Conservation (phyloP, 2,888 invertebrate species). For the Andrena bicolor region DNA sequence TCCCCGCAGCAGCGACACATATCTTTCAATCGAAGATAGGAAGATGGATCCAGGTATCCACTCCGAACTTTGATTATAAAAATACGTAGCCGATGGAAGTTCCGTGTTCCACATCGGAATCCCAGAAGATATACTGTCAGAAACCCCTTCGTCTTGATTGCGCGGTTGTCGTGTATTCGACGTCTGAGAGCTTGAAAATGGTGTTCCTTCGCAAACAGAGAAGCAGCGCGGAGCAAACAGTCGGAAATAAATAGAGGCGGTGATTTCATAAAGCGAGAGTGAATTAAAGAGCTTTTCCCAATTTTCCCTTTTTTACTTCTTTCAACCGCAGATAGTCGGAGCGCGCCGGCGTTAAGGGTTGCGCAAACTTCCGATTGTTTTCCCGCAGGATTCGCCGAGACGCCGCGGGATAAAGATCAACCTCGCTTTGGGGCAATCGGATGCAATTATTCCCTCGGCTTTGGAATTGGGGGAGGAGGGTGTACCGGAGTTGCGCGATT, state of each 20-base stretch:
- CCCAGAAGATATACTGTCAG: background rate
- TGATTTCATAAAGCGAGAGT: background rate
- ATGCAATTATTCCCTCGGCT: background rate
- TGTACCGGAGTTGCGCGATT: too few species aligned
- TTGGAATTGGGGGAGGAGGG: too few species aligned
- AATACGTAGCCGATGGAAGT: background rate
- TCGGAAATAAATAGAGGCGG: conserved; percentile 6
- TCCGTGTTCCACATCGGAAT: background rate
- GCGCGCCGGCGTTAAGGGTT: background rate
- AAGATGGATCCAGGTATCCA: background rate
- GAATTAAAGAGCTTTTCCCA: background rate
- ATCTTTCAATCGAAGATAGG: background rate
- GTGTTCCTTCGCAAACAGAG: conserved; percentile 1
- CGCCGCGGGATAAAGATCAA: background rate
- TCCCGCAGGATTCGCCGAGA: background rate
- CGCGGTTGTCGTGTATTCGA: background rate
- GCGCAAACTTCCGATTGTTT: background rate
- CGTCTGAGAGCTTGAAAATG: conserved; percentile 9
- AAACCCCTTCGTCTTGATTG: background rate
- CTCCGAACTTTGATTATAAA: background rate
- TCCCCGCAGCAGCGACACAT: background rate
- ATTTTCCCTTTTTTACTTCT: background rate
- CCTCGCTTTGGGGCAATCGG: background rate
- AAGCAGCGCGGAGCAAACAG: conserved; percentile 9
- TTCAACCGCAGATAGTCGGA: background rate